phyloP scores from a whole-genome alignment of 2,113 vertebrate genomes.

The Podocnemis expansa region DNA sequence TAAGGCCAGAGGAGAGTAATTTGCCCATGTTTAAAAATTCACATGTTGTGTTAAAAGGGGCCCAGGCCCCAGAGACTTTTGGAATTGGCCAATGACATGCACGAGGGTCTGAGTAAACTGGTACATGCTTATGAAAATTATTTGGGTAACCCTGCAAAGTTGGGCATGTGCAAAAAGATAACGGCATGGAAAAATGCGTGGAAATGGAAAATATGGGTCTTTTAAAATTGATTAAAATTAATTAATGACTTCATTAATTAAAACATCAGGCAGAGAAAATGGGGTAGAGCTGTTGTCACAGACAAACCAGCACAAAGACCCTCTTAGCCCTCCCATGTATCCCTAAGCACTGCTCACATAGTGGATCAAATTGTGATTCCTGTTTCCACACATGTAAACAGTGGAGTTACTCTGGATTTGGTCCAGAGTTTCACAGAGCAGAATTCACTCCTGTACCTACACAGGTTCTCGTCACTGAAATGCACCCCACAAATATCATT shows the following conservation, averaged over 20 bases:
- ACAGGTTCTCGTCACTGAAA: neutral
- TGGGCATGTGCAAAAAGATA: neutral
- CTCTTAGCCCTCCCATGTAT: neutral
- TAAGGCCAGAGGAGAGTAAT: neutral
- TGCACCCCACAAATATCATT: neutral
- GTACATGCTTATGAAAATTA: neutral
- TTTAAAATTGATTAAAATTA: no score
- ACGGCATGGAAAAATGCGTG: neutral
- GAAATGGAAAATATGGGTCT: neutral
- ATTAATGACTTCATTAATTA: neutral
- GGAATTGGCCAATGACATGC: neutral
- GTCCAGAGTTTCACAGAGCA: rapidly evolving
- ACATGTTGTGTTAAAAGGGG: neutral
- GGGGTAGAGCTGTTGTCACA: no score
- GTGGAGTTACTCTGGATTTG: rapidly evolving
- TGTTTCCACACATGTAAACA: neutral
- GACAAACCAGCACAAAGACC: no score
- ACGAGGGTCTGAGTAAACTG: neutral
- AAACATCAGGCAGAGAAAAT: neutral
- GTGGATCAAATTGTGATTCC: neutral
- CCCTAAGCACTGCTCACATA: neutral
- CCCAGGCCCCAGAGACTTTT: neutral
- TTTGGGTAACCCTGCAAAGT: neutral
- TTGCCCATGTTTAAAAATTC: neutral
- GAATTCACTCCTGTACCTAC: neutral